Percentiles rank a stretch among this genome's conserved stretches.
Evolutionary conservation across 2,797 vertebrate genomes (phyloP).

Genomic region (Ctenosaura bakeri): DNA sequence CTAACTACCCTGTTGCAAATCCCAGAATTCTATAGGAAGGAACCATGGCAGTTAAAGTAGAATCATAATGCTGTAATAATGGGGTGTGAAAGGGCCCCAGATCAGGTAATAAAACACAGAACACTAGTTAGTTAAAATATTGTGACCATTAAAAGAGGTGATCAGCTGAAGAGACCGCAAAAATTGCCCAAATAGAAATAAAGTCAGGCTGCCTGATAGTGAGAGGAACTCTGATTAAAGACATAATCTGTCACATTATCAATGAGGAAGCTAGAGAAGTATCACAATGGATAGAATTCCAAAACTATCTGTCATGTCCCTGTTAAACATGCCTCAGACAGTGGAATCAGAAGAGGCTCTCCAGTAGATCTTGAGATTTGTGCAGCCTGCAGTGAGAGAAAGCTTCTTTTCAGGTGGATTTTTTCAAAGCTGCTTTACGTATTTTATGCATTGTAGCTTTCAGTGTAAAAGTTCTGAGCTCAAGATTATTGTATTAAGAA

Average conservation of each 20-base stretch:
- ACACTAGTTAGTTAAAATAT: background rate
- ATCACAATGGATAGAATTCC: background rate
- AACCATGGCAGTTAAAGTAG: no score
- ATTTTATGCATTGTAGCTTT: conserved; percentile 15
- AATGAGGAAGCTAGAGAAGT: background rate
- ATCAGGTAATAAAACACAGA: background rate
- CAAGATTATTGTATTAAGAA: background rate
- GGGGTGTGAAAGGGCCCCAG: no score
- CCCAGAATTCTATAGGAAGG: no score
- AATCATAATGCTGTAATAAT: no score
- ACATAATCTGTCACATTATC: no score
- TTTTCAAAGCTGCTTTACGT: background rate
- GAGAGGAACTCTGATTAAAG: no score
- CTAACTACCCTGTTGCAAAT: no score
- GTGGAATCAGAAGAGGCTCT: background rate
- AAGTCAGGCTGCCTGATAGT: background rate
- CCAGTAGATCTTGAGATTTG: background rate
- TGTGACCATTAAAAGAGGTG: background rate
- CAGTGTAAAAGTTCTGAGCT: background rate
- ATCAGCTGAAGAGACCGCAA: background rate
- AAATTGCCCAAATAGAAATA: background rate
- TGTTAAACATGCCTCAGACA: background rate
- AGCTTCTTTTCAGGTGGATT: background rate
- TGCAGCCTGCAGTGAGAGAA: background rate
- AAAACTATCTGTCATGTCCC: background rate